phyloP scores from a whole-genome alignment of 2,113 vertebrate genomes.

The Tragelaphus scriptus region DNA sequence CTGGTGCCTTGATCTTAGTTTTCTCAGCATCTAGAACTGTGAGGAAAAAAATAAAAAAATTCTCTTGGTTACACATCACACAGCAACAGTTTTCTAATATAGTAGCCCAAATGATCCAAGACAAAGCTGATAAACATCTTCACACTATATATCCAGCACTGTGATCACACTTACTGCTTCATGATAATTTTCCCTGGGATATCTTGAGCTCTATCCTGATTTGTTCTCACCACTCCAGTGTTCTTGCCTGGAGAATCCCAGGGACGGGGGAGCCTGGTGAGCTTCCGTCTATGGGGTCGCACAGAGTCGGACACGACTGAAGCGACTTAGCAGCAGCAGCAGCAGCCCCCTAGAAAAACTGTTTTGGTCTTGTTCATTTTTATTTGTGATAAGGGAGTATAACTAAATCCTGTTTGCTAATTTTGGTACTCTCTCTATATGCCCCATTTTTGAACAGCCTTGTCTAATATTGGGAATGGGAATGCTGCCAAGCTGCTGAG shows the following conservation, averaged over 20 bases:
- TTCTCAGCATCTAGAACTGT: background rate
- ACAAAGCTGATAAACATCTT: background rate
- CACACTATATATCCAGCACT: background rate
- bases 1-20: background rate
- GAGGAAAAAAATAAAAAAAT: no score
- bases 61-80: background rate
- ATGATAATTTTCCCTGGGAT: background rate
- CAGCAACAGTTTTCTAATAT: background rate
- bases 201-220: background rate
- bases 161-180: background rate
- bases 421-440: background rate
- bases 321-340: no score
- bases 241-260: no score
- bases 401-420: background rate
- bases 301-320: no score
- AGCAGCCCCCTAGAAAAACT: background rate
- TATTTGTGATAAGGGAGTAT: background rate
- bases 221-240: no score
- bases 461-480: background rate
- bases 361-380: background rate
- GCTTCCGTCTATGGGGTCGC: no score
- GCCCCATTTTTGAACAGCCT: background rate
- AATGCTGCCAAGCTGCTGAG: background rate
- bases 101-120: background rate
- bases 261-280: no score